Conservation (phyloP, 2,797 vertebrate species). For the Eleutherodactylus coqui region DNA sequence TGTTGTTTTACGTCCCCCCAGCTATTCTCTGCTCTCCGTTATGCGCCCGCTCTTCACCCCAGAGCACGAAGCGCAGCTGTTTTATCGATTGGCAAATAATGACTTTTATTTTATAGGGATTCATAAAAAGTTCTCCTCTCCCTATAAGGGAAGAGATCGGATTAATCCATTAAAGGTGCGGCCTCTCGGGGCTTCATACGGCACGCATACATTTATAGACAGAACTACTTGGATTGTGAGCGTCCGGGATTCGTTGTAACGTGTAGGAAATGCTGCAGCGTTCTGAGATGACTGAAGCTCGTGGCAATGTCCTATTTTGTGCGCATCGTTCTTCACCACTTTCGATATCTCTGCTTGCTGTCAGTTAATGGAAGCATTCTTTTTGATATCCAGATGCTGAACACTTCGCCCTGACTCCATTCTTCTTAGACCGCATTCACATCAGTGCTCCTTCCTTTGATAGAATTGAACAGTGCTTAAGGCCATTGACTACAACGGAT, state of each 20-base stretch:
- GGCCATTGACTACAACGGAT: no score
- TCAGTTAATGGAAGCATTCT: no score
- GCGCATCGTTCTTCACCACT: background rate
- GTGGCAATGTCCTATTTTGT: background rate
- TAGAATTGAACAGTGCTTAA: no score
- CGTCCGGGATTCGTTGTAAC: background rate
- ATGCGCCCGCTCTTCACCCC: background rate
- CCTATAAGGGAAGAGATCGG: background rate
- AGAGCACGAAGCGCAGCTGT: background rate
- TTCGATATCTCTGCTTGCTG: background rate
- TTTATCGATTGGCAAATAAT: slow-evolving; percentile 17
- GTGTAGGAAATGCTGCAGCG: background rate
- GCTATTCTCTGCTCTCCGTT: background rate
- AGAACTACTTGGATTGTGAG: background rate
- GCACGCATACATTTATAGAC: background rate
- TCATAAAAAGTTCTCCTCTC: background rate
- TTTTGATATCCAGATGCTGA: no score
- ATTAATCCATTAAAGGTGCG: background rate
- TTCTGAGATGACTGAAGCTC: background rate
- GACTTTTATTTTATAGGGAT: slow-evolving; percentile 21
- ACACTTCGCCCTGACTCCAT: no score
- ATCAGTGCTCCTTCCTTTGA: no score
- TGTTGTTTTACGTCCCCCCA: slow-evolving; percentile 19
- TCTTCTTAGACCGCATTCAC: no score
- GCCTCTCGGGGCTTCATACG: background rate